Evolutionary conservation across 1,140 invertebrate genomes (phyloP).

Genomic region (Drosophila oshimai): DNA sequence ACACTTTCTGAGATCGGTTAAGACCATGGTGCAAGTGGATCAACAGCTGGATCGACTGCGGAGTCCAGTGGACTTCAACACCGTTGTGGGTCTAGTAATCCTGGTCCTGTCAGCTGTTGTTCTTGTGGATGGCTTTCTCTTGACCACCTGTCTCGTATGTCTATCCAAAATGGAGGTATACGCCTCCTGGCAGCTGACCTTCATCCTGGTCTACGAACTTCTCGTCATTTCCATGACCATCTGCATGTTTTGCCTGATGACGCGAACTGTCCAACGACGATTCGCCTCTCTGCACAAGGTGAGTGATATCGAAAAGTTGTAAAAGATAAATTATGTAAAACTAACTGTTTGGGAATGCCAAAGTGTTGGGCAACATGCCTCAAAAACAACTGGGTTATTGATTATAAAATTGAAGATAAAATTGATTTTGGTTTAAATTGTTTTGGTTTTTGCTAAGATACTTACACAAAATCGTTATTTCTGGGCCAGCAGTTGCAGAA

Average conservation of each 20-base stretch:
- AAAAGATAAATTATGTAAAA: no score
- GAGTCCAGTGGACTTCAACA: constrained; percentile 18
- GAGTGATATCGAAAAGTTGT: background rate
- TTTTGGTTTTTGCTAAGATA: no score
- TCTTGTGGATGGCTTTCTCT: constrained; percentile 6
- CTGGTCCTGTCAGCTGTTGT: background rate
- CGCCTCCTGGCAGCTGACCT: constrained; percentile 38
- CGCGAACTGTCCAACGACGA: constrained; percentile 31
- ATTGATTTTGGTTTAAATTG: no score
- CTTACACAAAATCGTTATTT: no score
- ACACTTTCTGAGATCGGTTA: constrained; percentile 18
- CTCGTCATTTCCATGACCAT: constrained; percentile 41
- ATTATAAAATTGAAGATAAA: no score
- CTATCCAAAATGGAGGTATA: constrained; percentile 40
- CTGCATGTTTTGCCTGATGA: constrained; percentile 49
- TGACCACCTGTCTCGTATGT: constrained; percentile 33
- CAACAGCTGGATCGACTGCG: background rate
- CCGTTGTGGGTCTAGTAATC: background rate
- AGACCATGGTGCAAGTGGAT: constrained; percentile 22
- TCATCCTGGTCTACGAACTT: constrained; percentile 45
- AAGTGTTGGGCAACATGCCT: no score
- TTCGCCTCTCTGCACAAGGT: constrained; percentile 35
- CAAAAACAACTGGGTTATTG: no score
- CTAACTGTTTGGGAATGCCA: no score
- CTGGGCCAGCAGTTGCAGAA: no score